These are phyloP conservation scores for Cheilosia pagana DNA, from an alignment of 2,888 invertebrate species.

Conservation along the genomic window DNA sequence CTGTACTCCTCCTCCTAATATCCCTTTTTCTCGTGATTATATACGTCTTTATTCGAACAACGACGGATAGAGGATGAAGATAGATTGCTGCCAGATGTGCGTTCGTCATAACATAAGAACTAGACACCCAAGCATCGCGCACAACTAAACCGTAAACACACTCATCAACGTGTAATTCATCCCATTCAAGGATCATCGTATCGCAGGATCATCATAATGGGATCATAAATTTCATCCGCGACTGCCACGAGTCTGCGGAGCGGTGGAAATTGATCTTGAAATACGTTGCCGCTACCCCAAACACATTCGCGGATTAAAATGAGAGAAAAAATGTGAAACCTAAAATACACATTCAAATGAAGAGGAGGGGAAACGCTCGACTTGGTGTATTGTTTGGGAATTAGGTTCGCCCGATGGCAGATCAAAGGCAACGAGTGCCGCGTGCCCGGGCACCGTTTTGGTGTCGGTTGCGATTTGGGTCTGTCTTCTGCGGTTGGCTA, in stretches of 20 bases:
- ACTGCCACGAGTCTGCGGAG: slow-evolving; percentile 36
- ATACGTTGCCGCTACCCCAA: background rate
- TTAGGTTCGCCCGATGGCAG: slow-evolving; percentile 43
- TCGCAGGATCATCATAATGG: slow-evolving; percentile 60
- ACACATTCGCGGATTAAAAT: slow-evolving; percentile 34
- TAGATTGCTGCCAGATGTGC: slow-evolving; percentile 52
- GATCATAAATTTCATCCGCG: slow-evolving; percentile 59
- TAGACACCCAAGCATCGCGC: background rate
- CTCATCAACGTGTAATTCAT: slow-evolving; percentile 61
- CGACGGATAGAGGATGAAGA: slow-evolving; percentile 21
- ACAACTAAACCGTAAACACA: slow-evolving; percentile 11
- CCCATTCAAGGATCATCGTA: slow-evolving; percentile 58
- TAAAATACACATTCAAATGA: slow-evolving; percentile 50
- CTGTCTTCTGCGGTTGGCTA: slow-evolving; percentile 33
- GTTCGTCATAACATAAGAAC: slow-evolving; percentile 26
- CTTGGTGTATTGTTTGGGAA: slow-evolving; percentile 55
- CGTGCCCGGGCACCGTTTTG: slow-evolving; percentile 36
- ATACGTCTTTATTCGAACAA: background rate
- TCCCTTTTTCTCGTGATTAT: slow-evolving; percentile 14
- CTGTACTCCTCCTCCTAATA: slow-evolving; percentile 19
- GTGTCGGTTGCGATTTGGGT: background rate
- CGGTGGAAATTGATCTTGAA: slow-evolving; percentile 56
- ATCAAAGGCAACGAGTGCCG: slow-evolving; percentile 64
- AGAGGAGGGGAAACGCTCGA: background rate
- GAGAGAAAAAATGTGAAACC: slow-evolving; percentile 7